A percentile compares a stretch with the other conserved stretches of the same genome.
phyloP scores from a whole-genome alignment of 1,140 invertebrate genomes.

The Drosophila rhopaloa region DNA sequence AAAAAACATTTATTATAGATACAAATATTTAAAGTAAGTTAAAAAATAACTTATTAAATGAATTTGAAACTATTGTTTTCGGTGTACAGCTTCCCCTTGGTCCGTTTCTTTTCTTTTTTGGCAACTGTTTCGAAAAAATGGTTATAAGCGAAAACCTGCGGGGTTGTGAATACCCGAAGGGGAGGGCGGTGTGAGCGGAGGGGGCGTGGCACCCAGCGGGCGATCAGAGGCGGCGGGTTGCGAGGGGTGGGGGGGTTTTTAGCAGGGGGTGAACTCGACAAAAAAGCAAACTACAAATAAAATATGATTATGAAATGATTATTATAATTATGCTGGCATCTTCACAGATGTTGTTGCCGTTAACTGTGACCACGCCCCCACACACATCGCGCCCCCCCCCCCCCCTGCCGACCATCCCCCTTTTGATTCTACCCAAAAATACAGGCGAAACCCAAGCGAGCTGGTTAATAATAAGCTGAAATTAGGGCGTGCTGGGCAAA shows the following conservation, averaged over 20 bases:
- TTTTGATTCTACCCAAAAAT: constrained; percentile 2
- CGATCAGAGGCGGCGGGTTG: constrained; percentile 1
- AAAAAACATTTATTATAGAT: neutral
- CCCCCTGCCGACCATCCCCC: constrained; percentile 2
- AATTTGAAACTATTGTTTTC: neutral
- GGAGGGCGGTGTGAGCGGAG: constrained; percentile 4
- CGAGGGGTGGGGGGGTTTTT: constrained; percentile 3
- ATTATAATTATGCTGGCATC: constrained; percentile 83
- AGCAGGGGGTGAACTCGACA: constrained; percentile 48
- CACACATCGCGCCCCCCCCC: constrained; percentile 10
- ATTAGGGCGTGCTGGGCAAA: constrained; percentile 65
- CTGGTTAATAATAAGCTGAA: constrained; percentile 79
- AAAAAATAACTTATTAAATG: neutral
- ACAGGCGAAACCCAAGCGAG: constrained; percentile 39
- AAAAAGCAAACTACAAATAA: constrained; percentile 72
- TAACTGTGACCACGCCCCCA: constrained; percentile 72
- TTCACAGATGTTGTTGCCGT: constrained; percentile 83
- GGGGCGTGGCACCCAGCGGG: constrained; percentile 29
- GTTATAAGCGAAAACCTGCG: constrained; percentile 39
- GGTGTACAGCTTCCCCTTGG: constrained; percentile 3
- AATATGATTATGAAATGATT: constrained; percentile 84
- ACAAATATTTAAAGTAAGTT: neutral
- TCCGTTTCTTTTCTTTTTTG: constrained; percentile 42
- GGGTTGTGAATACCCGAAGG: constrained; percentile 27
- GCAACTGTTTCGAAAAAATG: constrained; percentile 76